Evolutionary conservation across 2,888 invertebrate genomes (phyloP).

Genomic region (Hylaea fasciaria): DNA sequence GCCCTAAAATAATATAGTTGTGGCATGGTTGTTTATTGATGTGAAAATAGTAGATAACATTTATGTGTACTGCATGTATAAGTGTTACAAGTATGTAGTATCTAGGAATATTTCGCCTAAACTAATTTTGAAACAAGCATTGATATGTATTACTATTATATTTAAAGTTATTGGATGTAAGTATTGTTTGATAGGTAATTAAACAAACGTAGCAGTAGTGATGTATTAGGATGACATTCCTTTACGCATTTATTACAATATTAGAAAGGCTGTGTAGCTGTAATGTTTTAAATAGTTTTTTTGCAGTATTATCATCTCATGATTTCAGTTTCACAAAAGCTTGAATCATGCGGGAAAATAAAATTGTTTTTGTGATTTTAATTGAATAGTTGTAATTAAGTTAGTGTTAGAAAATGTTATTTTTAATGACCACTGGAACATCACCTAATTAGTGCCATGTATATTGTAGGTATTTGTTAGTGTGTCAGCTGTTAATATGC

Average conservation of each 20-base stretch:
- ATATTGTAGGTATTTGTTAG: slow-evolving; percentile 48
- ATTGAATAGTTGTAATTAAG: slow-evolving; percentile 1
- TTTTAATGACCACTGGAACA: slow-evolving; percentile 11
- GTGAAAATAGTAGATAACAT: no score
- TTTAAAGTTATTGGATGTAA: no score
- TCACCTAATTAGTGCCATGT: slow-evolving; percentile 55
- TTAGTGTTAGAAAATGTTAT: slow-evolving; percentile 6
- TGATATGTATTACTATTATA: no score
- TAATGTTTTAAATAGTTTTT: slow-evolving; percentile 16
- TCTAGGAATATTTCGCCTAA: no score
- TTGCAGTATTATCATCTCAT: slow-evolving; percentile 33
- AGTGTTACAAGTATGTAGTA: no score
- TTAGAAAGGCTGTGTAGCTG: slow-evolving; percentile 54
- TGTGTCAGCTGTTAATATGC: slow-evolving; percentile 31
- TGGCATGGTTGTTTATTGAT: no score
- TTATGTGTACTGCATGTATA: no score
- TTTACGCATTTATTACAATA: slow-evolving; percentile 50
- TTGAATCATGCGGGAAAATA: background rate
- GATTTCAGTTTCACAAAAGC: slow-evolving; percentile 5
- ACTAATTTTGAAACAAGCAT: no score
- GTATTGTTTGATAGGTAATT: no score
- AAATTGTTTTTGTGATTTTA: slow-evolving; percentile 15
- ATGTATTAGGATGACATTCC: slow-evolving; percentile 16
- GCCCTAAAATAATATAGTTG: no score
- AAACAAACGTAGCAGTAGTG: no score